phyloP scores from a whole-genome alignment of 2,113 vertebrate species.

The human region GRCh38 chr2:151793001-151793500 shows the following conservation, averaged over 20 bases:
- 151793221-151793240: not conserved
- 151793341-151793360: not conserved
- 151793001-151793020: not conserved
- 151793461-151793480: not conserved
- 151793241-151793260: not conserved
- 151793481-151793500: not conserved
- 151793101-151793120: not conserved
- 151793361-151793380: not conserved
- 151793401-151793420: not conserved
- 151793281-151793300: not conserved
- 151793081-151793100: conserved; percentile 22
- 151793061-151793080: not conserved
- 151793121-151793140: not conserved
- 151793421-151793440: not conserved
- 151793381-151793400: not conserved
- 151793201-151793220: not conserved
- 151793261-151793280: not conserved
- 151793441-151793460: not conserved
- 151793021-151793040: not conserved
- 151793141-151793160: not conserved
- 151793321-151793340: not conserved
- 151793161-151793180: not conserved
- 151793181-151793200: not conserved
- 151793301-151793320: not conserved
- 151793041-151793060: conserved; percentile 1